Evolutionary conservation across 2,888 invertebrate species (phyloP), one percentile per base, ranked within the genome.

Genomic region (Caenorhabditis zanzibari): DNA sequence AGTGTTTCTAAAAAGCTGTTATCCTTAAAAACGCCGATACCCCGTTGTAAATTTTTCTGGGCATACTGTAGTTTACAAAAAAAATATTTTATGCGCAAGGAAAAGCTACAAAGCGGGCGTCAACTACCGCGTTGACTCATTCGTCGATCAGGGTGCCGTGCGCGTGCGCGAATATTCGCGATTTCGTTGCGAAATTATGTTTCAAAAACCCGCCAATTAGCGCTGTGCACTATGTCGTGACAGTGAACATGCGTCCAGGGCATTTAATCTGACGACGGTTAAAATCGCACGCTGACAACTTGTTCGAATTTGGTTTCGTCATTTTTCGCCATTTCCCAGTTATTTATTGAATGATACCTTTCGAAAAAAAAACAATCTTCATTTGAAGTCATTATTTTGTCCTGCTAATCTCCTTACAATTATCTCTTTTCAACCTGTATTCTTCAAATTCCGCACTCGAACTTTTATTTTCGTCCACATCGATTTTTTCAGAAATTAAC

Each of bases 251-350:
- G 24, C 74, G 61, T 68, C 63, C 71, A 0, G 26, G 35, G 38
- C 74, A 75, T n/a, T 49, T 16, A 14, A 75, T 22, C 44, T 28
- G 10, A 74, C 81, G 81, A 66, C 73, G 68, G 26, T 38, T 3
- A 47, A 24, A 19, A 47, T 66, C 24, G 44, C 19, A 24, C 38
- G 61, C 12, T 26, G 44, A 26, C 64, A 47, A 56, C 52, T 24
- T 10, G 26, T 69, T 61, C 35, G n/a, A 22, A 59, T 12, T 61
- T 14, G 0, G 12, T 54, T 71, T 79, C 47, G 54, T 61, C 44
- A 35, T 63, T 79, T 63, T 28, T 54, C 22, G 41, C 16, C 19
- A 38, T 52, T 56, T 26, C 32, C 22, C 10, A 26, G 19, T n/a
- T n/a, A n/a, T n/a, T n/a, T n/a, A 7, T 16, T 24, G 19, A 47